A percentile compares a stretch with the other conserved stretches of the same genome.
Conservation (phyloP, 2,113 vertebrate genomes). For the Leucopternis melanops region DNA sequence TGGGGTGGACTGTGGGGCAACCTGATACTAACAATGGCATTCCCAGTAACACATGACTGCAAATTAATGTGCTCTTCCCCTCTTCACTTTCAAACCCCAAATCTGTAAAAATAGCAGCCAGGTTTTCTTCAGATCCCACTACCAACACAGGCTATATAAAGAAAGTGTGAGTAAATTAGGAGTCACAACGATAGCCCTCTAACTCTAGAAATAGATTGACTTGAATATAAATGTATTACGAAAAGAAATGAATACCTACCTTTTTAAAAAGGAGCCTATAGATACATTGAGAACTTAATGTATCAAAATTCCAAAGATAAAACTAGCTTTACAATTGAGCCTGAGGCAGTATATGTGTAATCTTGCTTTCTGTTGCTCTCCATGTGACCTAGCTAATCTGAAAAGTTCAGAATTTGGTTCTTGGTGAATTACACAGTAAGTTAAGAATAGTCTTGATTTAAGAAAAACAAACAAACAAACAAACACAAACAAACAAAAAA, state of each 20-base stretch:
- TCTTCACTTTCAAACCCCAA: not conserved
- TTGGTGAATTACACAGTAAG: not conserved
- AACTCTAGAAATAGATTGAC: not conserved
- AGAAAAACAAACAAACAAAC: not conserved
- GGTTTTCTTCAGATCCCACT: not conserved
- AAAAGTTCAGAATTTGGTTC: not conserved
- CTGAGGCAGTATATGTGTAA: not conserved
- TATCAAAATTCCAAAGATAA: not conserved
- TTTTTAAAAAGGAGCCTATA: not conserved
- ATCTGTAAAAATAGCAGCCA: not conserved
- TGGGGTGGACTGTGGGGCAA: not conserved
- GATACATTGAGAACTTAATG: not conserved
- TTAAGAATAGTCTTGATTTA: not conserved
- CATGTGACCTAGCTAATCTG: not conserved
- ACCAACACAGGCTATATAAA: not conserved
- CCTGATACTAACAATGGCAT: not conserved
- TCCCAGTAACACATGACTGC: not conserved
- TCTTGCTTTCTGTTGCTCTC: not conserved
- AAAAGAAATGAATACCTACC: not conserved
- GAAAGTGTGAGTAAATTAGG: not conserved
- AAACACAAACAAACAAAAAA: not conserved
- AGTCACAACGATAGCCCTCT: not conserved
- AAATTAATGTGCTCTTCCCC: not conserved
- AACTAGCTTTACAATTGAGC: not conserved
- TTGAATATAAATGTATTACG: not conserved